Percentiles rank a stretch among this genome's conserved stretches.
Evolutionary conservation across 2,113 vertebrate species (phyloP).

Genomic region (Raja brachyura): DNA sequence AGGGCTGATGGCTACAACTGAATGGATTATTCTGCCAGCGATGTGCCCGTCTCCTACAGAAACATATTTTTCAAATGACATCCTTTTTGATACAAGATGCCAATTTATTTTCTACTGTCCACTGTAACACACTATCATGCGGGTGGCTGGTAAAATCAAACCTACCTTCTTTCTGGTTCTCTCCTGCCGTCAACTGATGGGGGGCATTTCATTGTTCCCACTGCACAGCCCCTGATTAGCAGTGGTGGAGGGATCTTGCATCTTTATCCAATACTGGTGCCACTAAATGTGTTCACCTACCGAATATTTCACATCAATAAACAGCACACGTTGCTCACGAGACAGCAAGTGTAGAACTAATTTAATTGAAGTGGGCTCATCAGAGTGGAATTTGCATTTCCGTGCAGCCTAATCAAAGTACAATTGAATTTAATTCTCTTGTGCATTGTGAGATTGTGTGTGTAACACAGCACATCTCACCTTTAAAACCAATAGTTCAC

Average conservation of each 20-base stretch:
- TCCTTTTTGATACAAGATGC: too few relatives aligned
- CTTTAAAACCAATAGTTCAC: not conserved
- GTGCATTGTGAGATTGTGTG: not conserved
- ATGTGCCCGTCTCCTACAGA: not conserved
- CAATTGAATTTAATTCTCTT: not conserved
- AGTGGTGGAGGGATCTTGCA: not conserved
- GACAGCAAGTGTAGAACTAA: not conserved
- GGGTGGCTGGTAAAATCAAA: not conserved
- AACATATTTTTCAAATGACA: not conserved
- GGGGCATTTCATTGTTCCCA: not conserved
- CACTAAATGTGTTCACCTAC: not conserved
- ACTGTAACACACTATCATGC: not conserved
- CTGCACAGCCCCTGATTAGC: not conserved
- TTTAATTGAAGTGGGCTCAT: slow-evolving; percentile 4
- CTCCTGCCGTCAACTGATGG: not conserved
- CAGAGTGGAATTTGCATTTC: not conserved
- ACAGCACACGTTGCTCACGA: not conserved
- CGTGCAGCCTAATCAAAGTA: not conserved
- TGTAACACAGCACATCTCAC: not conserved
- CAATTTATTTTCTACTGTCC: not conserved
- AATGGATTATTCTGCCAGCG: not conserved
- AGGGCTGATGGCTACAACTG: not conserved
- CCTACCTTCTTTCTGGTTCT: not conserved
- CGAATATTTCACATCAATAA: slow-evolving; percentile 7
- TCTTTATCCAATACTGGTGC: not conserved